Percentiles rank a stretch among this genome's conserved stretches.
Conservation (phyloP, 2,888 invertebrate genomes). For the Melinaea menophilus region DNA sequence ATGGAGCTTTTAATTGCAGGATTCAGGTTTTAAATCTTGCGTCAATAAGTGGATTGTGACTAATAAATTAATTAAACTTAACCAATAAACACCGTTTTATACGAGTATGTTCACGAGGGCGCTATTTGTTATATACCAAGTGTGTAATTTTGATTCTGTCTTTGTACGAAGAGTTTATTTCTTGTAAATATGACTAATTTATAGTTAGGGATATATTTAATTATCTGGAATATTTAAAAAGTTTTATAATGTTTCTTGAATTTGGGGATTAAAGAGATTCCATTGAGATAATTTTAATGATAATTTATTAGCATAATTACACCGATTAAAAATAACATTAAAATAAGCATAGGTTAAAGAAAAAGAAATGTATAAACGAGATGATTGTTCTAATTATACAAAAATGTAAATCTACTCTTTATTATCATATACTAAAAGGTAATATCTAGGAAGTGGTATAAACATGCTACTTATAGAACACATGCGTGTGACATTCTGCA, state of each 20-base stretch:
- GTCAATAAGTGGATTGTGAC: conserved; percentile 12
- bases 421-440: not conserved
- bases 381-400: conserved; percentile 4
- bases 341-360: conserved; percentile 21
- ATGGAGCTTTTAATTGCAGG: conserved; percentile 49
- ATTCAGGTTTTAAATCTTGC: conserved; percentile 34
- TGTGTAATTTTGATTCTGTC: too few species aligned
- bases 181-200: too few species aligned
- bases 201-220: not conserved
- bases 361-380: conserved; percentile 18
- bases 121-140: too few species aligned
- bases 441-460: not conserved
- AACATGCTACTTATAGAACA: not conserved
- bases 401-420: conserved; percentile 1
- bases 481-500: not conserved
- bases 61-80: conserved; percentile 1
- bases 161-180: too few species aligned
- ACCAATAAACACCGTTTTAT: conserved; percentile 6
- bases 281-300: too few species aligned
- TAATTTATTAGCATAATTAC: conserved; percentile 20
- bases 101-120: not conserved
- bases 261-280: too few species aligned
- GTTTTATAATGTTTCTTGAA: too few species aligned
- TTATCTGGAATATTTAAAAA: too few species aligned
- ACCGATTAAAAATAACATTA: conserved; percentile 18